phyloP scores from a whole-genome alignment of 1,140 invertebrate species.

The Achroia grisella region DNA sequence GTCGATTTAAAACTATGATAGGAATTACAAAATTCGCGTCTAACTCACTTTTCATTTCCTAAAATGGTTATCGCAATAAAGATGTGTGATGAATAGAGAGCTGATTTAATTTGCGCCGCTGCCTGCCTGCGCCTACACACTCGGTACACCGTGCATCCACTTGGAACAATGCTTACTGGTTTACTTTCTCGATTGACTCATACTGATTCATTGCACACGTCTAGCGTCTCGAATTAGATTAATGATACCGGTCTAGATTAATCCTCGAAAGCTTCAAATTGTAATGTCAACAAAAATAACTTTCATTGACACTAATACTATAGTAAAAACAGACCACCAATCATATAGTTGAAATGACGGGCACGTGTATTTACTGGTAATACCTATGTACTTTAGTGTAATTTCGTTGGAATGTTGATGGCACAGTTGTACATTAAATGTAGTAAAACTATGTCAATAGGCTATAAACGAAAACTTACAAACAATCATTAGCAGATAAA shows the following conservation, averaged over 20 bases:
- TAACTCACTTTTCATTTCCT: slow-evolving; percentile 48
- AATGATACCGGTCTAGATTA: slow-evolving; percentile 35
- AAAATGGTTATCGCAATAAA: slow-evolving; percentile 64
- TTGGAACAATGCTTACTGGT: slow-evolving; percentile 69
- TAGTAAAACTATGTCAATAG: too few species aligned
- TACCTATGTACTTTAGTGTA: too few species aligned
- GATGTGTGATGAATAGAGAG: slow-evolving; percentile 72
- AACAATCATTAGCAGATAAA: too few species aligned
- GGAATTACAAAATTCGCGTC: too few species aligned
- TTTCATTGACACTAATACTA: slow-evolving; percentile 18
- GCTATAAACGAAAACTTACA: too few species aligned
- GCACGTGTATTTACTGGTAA: too few species aligned
- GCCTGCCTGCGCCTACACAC: slow-evolving; percentile 50
- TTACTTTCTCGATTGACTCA: slow-evolving; percentile 72
- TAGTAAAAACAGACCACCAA: too few species aligned
- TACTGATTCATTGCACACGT: slow-evolving; percentile 61
- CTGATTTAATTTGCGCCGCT: slow-evolving; percentile 63
- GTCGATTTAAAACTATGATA: too few species aligned
- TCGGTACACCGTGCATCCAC: slow-evolving; percentile 53
- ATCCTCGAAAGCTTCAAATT: slow-evolving; percentile 22
- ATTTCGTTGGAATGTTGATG: too few species aligned
- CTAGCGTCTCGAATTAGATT: slow-evolving; percentile 61
- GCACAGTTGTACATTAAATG: too few species aligned
- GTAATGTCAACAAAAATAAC: slow-evolving; percentile 21
- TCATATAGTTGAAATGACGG: too few species aligned